Evolutionary conservation across 30 jellyfish, hydroid and myxozoan genomes (phyloP), one percentile per base, ranked within the genome.

Genomic region (Mastigias papua): DNA sequence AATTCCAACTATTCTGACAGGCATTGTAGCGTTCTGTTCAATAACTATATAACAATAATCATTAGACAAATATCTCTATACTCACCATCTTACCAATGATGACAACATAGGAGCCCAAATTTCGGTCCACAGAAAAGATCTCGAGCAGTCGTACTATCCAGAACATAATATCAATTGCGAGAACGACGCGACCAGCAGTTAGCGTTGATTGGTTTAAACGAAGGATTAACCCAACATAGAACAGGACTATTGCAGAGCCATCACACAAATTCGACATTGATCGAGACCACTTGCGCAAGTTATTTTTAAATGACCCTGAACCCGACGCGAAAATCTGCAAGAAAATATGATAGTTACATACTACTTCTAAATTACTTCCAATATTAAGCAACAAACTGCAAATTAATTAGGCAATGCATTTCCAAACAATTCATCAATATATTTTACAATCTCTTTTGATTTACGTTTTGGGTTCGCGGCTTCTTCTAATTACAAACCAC

Each of bases 41-140:
- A n/a, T n/a, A n/a, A n/a, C n/a, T n/a, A n/a, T n/a, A n/a, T n/a
- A n/a, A n/a, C n/a, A n/a, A n/a, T n/a, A n/a, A n/a, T n/a, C n/a
- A n/a, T n/a, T n/a, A n/a, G n/a, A n/a, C n/a, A n/a, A n/a, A n/a
- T n/a, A n/a, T n/a, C n/a, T n/a, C n/a, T n/a, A 42, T 42, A 76
- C 85, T 23, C 30, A 95, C 99, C 99, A 95, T 95, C 66, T 89
- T 71, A 34, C 93, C 93, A 57, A 95, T 95, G 95, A 95, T 95
- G 83, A 95, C 98, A 37, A 95, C 99, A 62, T 95, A 95, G 13
- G 99, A 98, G 1, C 99, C 99, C 25, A 95, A 90, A 34, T 79
- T 79, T 65, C 51, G 80, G 71, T 95, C 80, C 63, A 89, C 98
- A 21, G 91, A 95, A 70, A 89, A 95, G 17, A 95, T 90, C 35